Base-by-base conservation (phyloP, 2,797 vertebrate genomes). In the Phoxinus dragarum region DNA sequence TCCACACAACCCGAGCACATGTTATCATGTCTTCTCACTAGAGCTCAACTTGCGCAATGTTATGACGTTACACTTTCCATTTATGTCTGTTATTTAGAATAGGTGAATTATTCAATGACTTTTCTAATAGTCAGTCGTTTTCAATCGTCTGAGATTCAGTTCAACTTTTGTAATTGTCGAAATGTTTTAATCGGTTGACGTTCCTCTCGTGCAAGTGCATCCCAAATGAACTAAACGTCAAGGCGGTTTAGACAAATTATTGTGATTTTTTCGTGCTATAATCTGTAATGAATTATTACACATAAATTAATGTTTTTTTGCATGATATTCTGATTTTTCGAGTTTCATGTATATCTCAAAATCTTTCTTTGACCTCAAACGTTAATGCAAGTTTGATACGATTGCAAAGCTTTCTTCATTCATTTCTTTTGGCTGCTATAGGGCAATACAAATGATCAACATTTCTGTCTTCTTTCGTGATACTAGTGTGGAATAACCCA, bases 1-100 rank as follows among this genome's bases (percentile, higher is more conserved):
- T 91, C 90, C 87, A 80, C 52, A 16, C 59, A 87, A 90, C 84
- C 77, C 75, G 52, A 81, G 66, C 72, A 77, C 34, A 36, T 52
- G 83, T 91, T 93, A 90, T 94, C 92, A 74, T 21, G 16, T 79
- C 78, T 88, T 91, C 89, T 92, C 90, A 92, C 84, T 17, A 54
- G 67, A 38, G 84, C 40, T 78, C 14, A 19, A 36, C n/a, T n/a
- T 31, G 16, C 2, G 8, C n/a, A 42, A 27, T 31, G 8, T 17
- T 66, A 59, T 21, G 34, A 16, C 2, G 1, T 56, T 38, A 7
- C 21, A 7, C 34, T 76, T 52, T 56, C 6, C 21, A 54, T 38
- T n/a, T 14, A 56, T 54, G 23, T 54, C 42, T 49, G n/a, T 31
- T 47, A 54, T 76, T 23, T 38, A 75, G n/a, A 76, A 11, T 38